These are phyloP conservation scores for Cotesia vestalis DNA, from an alignment of 1,140 invertebrate species.

Conservation along the genomic window DNA sequence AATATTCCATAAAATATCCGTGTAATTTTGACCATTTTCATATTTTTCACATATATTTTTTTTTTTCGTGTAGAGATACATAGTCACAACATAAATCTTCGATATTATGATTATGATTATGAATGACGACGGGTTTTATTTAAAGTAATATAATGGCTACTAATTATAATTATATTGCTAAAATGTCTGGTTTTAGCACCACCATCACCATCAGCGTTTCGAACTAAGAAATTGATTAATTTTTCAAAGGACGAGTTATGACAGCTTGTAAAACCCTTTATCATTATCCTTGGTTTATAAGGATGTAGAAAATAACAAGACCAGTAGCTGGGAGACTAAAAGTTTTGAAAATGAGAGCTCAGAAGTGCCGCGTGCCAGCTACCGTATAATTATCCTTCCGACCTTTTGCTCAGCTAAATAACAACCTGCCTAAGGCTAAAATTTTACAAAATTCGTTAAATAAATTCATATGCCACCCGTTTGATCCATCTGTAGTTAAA, in stretches of 20 bases:
- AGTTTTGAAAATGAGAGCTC: conserved; percentile 52
- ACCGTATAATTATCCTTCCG: conserved; percentile 63
- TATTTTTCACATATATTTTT: too few species aligned
- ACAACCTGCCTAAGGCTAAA: conserved; percentile 8
- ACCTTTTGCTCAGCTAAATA: conserved; percentile 43
- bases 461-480: neutral
- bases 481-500: too few species aligned
- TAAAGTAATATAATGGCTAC: too few species aligned
- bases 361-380: conserved; percentile 54
- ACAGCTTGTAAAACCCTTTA: conserved; percentile 51
- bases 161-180: too few species aligned
- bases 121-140: too few species aligned
- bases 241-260: conserved; percentile 49
- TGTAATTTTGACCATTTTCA: too few species aligned
- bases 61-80: neutral
- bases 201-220: too few species aligned
- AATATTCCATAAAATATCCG: too few species aligned
- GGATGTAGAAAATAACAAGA: conserved; percentile 59
- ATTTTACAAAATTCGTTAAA: conserved; percentile 8
- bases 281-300: conserved; percentile 60
- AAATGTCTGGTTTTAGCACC: too few species aligned
- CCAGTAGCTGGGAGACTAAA: conserved; percentile 62
- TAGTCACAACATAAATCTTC: neutral
- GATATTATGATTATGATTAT: conserved; percentile 29
- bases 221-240: too few species aligned